phyloP scores from a whole-genome alignment of 1,140 invertebrate species.

The Lasaia peninsularis region DNA sequence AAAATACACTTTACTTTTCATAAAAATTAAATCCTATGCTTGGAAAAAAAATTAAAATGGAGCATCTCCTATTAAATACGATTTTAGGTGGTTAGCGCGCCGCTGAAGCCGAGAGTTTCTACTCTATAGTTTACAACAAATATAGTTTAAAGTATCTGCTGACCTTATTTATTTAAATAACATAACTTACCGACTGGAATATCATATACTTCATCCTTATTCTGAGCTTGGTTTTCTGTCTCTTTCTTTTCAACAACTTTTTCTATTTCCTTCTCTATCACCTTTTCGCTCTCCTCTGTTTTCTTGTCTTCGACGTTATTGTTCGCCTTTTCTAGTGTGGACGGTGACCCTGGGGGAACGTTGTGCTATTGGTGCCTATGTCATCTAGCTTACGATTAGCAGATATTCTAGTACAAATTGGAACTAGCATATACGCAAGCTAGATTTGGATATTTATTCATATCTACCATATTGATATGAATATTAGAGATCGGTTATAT shows the following conservation, averaged over 20 bases:
- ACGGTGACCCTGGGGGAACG: conserved; percentile 55
- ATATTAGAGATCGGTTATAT: too few species aligned
- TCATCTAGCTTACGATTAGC: conserved; percentile 21
- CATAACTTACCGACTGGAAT: conserved; percentile 62
- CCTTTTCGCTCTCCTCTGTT: conserved; percentile 36
- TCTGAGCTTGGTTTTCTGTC: conserved; percentile 39
- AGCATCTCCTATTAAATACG: too few species aligned
- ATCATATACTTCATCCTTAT: conserved; percentile 62
- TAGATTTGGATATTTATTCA: too few species aligned
- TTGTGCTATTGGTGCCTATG: conserved; percentile 36
- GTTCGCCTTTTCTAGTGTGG: conserved; percentile 44
- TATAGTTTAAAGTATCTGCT: too few species aligned
- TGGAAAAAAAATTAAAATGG: too few species aligned
- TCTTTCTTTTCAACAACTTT: conserved; percentile 44
- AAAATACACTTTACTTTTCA: too few species aligned
- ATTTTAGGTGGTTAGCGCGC: too few species aligned
- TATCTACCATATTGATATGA: too few species aligned
- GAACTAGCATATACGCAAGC: neutral
- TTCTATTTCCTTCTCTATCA: conserved; percentile 36
- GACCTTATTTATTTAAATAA: neutral
- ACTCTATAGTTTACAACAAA: too few species aligned
- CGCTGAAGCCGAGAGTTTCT: too few species aligned
- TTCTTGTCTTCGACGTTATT: conserved; percentile 57
- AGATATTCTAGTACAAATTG: neutral
- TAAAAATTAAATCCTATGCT: too few species aligned